phyloP scores from a whole-genome alignment of 1,140 invertebrate genomes.

The Drosophila dunni region DNA sequence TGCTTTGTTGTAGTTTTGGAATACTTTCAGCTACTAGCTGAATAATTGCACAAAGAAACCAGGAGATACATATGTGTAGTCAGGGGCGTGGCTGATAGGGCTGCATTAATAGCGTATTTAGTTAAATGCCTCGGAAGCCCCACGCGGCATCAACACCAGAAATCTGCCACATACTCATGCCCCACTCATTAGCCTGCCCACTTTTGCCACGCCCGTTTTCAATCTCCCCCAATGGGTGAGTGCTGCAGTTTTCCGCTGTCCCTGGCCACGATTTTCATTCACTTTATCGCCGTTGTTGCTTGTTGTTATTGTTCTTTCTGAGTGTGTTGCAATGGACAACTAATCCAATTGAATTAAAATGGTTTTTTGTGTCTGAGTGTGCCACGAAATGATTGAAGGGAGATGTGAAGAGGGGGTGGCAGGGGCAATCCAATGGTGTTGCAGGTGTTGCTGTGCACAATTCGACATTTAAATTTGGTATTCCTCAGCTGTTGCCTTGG shows the following conservation, averaged over 20 bases:
- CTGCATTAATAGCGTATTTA: constrained; percentile 67
- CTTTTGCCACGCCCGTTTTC: background rate
- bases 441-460: constrained; percentile 48
- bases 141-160: constrained; percentile 19
- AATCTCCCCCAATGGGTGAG: background rate
- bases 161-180: background rate
- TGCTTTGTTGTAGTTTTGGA: constrained; percentile 25
- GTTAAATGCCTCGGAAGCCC: constrained; percentile 60
- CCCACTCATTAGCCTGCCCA: background rate
- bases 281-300: constrained; percentile 4
- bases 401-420: background rate
- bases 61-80: constrained; percentile 9
- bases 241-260: constrained; percentile 26
- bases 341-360: constrained; percentile 80
- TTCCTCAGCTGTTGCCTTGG: constrained; percentile 50
- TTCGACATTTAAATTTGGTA: constrained; percentile 69
- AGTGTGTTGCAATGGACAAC: constrained; percentile 51
- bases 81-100: constrained; percentile 18
- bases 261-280: constrained; percentile 35
- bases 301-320: background rate
- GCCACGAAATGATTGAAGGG: background rate
- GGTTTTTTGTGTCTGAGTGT: constrained; percentile 48
- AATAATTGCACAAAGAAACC: constrained; percentile 34
- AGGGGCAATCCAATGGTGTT: constrained; percentile 14
- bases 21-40: constrained; percentile 18